phyloP scores from a whole-genome alignment of 2,113 vertebrate genomes.

The Pongo pygmaeus region DNA sequence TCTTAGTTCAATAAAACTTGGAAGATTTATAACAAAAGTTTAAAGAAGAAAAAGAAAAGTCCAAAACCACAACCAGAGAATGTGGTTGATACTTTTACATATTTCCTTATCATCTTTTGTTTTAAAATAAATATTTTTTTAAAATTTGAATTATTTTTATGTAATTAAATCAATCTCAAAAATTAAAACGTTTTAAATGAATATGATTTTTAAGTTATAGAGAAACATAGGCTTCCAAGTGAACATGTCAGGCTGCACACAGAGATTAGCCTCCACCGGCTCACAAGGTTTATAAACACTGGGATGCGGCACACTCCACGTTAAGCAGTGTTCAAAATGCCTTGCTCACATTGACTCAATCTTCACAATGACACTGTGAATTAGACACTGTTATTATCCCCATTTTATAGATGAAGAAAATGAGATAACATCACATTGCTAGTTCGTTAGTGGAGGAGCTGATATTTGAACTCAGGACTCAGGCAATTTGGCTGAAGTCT shows the following conservation, averaged over 20 bases:
- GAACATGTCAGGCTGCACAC: background rate
- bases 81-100: background rate
- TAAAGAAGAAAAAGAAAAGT: background rate
- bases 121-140: background rate
- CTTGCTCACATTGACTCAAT: background rate
- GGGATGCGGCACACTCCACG: too few species aligned
- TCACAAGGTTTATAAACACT: background rate
- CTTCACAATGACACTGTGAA: background rate
- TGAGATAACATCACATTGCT: background rate
- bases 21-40: background rate
- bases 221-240: background rate
- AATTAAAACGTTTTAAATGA: background rate
- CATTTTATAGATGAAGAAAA: background rate
- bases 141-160: background rate
- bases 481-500: background rate
- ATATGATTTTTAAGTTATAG: background rate
- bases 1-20: background rate
- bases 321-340: too few species aligned
- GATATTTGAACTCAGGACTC: background rate
- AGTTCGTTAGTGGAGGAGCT: background rate
- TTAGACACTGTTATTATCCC: background rate
- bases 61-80: background rate
- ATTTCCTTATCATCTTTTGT: background rate
- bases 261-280: too few species aligned
- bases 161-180: background rate